Evolutionary conservation across 2,113 vertebrate species (phyloP).

Genomic region (Raja brachyura): DNA sequence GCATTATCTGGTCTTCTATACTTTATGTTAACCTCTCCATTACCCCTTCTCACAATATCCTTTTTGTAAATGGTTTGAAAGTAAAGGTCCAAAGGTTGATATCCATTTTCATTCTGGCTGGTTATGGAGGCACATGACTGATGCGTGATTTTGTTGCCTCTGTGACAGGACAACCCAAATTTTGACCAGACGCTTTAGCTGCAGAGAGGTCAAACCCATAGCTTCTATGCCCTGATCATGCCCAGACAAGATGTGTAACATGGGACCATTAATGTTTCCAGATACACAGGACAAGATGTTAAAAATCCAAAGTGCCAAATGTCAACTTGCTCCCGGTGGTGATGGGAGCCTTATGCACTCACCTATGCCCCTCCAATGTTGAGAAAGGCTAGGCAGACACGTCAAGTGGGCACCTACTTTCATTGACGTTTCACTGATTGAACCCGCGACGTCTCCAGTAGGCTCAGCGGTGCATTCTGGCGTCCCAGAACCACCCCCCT

Average conservation of each 20-base stretch:
- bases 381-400: too few relatives aligned
- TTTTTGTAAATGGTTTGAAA: background rate
- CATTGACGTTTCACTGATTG: too few relatives aligned
- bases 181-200: background rate
- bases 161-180: background rate
- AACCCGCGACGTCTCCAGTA: too few relatives aligned
- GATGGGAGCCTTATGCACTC: too few relatives aligned
- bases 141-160: background rate
- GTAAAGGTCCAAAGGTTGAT: background rate
- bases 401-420: too few relatives aligned
- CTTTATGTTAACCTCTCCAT: background rate
- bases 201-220: background rate
- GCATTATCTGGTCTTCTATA: background rate
- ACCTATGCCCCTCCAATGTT: too few relatives aligned
- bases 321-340: too few relatives aligned
- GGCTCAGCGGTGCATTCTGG: too few relatives aligned
- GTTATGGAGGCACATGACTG: background rate
- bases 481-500: too few relatives aligned
- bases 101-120: background rate
- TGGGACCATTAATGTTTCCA: background rate
- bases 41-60: background rate
- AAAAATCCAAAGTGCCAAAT: too few relatives aligned
- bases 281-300: too few relatives aligned
- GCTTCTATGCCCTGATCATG: background rate
- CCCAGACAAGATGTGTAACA: background rate